Evolutionary conservation across 2,797 vertebrate species (phyloP).

Genomic region (Cuniculus paca): DNA sequence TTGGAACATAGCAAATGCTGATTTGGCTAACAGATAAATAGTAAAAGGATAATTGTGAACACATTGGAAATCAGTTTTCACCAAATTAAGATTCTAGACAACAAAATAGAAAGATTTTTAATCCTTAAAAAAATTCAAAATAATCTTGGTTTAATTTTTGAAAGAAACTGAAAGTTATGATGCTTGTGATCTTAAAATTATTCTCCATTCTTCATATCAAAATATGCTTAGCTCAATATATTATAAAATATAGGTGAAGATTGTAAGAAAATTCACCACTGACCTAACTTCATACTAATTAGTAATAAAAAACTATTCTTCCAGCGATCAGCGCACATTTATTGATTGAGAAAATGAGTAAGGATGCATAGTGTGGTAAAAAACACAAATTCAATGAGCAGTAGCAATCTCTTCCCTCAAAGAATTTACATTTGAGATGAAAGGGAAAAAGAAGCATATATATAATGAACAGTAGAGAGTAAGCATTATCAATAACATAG

Average conservation of each 20-base stretch:
- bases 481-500: not conserved
- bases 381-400: not conserved
- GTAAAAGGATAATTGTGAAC: slow-evolving; percentile 37
- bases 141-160: slow-evolving; percentile 13
- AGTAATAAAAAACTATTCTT: not conserved
- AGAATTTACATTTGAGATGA: not conserved
- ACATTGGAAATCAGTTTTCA: slow-evolving; percentile 30
- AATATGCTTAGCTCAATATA: not conserved
- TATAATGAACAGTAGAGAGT: not conserved
- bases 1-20: slow-evolving; percentile 76
- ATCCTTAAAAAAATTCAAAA: slow-evolving; percentile 42
- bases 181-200: not conserved
- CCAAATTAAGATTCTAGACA: slow-evolving; percentile 50
- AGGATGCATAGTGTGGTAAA: not conserved
- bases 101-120: slow-evolving; percentile 48
- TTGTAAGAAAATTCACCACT: not conserved
- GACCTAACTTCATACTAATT: not conserved
- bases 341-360: not conserved
- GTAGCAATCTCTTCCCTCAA: not conserved
- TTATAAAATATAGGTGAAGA: not conserved
- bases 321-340: not conserved
- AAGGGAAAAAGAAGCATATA: not conserved
- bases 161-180: not conserved
- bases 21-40: slow-evolving; percentile 47
- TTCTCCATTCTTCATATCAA: not conserved